These are phyloP conservation scores for Bombus terrestris DNA, from an alignment of 1,140 invertebrate genomes.

Conservation along the genomic window DNA sequence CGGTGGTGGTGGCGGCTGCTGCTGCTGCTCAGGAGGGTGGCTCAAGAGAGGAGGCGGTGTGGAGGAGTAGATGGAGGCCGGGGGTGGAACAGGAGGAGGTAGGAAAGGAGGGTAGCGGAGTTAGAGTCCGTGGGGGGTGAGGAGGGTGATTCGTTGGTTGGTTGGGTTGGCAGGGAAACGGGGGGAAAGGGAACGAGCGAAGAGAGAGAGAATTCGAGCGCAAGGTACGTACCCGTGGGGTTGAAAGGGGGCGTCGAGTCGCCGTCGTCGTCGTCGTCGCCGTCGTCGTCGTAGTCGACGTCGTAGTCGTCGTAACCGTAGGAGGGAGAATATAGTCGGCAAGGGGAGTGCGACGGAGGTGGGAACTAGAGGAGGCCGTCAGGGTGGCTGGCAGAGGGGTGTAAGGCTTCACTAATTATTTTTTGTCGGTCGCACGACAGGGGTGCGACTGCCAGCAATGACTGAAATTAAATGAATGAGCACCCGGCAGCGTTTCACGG, in stretches of 20 bases:
- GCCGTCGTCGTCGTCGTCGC: constrained; percentile 49
- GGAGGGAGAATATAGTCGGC: constrained; percentile 48
- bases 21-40: constrained; percentile 42
- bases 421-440: constrained; percentile 80
- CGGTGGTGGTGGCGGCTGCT: constrained; percentile 62
- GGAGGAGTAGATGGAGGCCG: constrained; percentile 21
- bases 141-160: constrained; percentile 71
- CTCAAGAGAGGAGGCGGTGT: constrained; percentile 48
- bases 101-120: constrained; percentile 42
- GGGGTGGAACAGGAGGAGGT: constrained; percentile 37
- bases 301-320: constrained; percentile 46
- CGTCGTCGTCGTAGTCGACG: constrained; percentile 43
- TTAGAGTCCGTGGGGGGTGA: constrained; percentile 42
- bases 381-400: constrained; percentile 60
- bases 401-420: constrained; percentile 82
- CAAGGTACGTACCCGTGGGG: constrained; percentile 71
- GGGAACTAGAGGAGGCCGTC: neutral
- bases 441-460: constrained; percentile 77
- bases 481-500: constrained; percentile 59
- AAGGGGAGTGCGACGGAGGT: constrained; percentile 31
- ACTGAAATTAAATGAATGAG: constrained; percentile 81
- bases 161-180: constrained; percentile 65
- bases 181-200: constrained; percentile 38
- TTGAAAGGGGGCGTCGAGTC: constrained; percentile 68
- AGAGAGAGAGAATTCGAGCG: constrained; percentile 70